Evolutionary conservation across 2,888 invertebrate species (phyloP), one percentile per base, ranked within the genome.

Genomic region (Papilio demoleus): DNA sequence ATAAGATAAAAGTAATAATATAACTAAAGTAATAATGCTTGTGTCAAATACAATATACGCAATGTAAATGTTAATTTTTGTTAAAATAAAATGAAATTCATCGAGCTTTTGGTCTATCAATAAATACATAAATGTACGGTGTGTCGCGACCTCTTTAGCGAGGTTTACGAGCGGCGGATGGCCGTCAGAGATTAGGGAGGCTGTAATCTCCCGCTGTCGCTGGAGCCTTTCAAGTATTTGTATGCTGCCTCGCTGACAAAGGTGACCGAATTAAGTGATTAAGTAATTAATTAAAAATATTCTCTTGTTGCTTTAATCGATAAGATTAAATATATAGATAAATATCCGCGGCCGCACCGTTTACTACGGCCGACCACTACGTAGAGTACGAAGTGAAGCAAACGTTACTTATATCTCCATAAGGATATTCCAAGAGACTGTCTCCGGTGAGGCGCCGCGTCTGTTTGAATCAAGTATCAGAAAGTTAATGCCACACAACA

Each of bases 161-260:
- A 31, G 53, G 9, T n/a, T 31, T 56, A 31, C 31, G 53, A 56
- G 53, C n/a, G n/a, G 27, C 22, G 53, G 17, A 17, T 31, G 31
- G 31, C 31, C 53, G n/a, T 17, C 31, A 17, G 17, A 31, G 53
- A 53, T 53, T 31, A 56, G 31, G 31, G 53, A 31, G 31, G 53
- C n/a, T 56, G 24, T 31, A 17, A 56, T 31, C 53, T 31, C 3
- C 8, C 31, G 53, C 53, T 8, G 31, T n/a, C 53, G 27, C 24
- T 14, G n/a, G n/a, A n/a, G 2, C 27, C 24, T 53, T 24, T 22
- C 12, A 50, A 50, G 12, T 22, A 50, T 50, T 24, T 53, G 14
- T 27, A 27, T n/a, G 27, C 8, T 8, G 53, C 53, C 5, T 24
- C 24, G 14, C n/a, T 8, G 8, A n/a, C 14, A 50, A 1, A 50